These are phyloP conservation scores for Margaritifera margaritifera DNA, from an alignment of 2,888 invertebrate species.

Conservation along the genomic window DNA sequence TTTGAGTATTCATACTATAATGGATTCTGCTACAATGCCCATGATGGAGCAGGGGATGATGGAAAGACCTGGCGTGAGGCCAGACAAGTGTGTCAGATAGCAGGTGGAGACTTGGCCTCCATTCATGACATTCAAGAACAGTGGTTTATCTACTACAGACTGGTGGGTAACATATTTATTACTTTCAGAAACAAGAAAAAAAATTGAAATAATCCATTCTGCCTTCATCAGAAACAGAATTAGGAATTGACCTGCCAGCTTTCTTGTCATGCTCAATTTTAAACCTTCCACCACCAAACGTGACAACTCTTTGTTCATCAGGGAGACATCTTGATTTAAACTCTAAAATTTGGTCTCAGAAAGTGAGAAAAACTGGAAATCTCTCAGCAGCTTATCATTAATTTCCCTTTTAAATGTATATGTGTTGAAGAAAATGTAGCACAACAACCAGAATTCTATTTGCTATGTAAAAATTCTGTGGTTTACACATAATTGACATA, in stretches of 20 bases:
- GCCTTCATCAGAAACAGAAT: neutral
- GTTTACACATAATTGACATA: too few relatives aligned
- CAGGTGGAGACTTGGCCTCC: constrained; percentile 49
- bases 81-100: constrained; percentile 32
- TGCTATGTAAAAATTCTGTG: too few relatives aligned
- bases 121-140: constrained; percentile 45
- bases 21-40: constrained; percentile 37
- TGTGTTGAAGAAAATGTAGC: too few relatives aligned
- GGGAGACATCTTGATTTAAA: too few relatives aligned
- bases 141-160: constrained; percentile 43
- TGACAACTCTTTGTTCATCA: too few relatives aligned
- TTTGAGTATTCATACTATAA: constrained; percentile 32
- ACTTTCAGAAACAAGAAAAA: neutral
- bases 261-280: too few relatives aligned
- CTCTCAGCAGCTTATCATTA: too few relatives aligned
- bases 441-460: too few relatives aligned
- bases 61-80: constrained; percentile 48
- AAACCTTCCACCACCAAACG: too few relatives aligned
- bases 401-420: too few relatives aligned
- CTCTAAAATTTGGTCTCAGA: too few relatives aligned
- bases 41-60: constrained; percentile 38
- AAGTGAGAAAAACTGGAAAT: too few relatives aligned
- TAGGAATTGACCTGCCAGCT: constrained; percentile 5
- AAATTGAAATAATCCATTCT: neutral
- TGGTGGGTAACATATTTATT: constrained; percentile 26